phyloP scores from a whole-genome alignment of 2,888 invertebrate genomes.

The Dioctria rufipes region DNA sequence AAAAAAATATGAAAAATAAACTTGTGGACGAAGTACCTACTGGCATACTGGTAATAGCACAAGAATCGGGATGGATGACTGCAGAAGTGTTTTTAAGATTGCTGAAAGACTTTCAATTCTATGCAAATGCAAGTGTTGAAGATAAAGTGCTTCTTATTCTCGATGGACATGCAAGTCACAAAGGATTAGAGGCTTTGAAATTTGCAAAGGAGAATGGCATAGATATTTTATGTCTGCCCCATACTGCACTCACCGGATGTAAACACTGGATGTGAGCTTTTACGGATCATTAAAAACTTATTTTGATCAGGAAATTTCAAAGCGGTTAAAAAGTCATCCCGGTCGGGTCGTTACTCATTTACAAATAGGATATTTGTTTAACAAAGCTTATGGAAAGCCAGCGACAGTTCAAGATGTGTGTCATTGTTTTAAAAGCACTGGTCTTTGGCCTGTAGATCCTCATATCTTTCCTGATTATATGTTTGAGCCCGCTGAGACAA shows the following conservation, averaged over 20 bases:
- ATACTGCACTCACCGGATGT: slow-evolving; percentile 51
- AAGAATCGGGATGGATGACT: no score
- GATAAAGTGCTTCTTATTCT: slow-evolving; percentile 63
- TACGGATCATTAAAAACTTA: slow-evolving; percentile 12
- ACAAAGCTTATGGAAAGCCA: slow-evolving; percentile 48
- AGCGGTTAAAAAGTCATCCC: slow-evolving; percentile 50
- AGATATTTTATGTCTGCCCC: slow-evolving; percentile 56
- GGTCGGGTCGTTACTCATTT: slow-evolving; percentile 53
- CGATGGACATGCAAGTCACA: slow-evolving; percentile 64
- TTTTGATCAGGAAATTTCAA: slow-evolving; percentile 47
- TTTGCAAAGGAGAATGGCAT: slow-evolving; percentile 66
- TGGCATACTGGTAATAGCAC: slow-evolving; percentile 62
- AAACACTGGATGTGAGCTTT: slow-evolving; percentile 24
- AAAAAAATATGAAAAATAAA: no score
- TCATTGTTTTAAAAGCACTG: slow-evolving; percentile 44
- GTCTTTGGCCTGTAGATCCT: no score
- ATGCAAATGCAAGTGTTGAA: slow-evolving; percentile 61
- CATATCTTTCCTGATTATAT: no score
- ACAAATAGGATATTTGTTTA: slow-evolving; percentile 38
- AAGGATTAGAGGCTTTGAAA: slow-evolving; percentile 60
- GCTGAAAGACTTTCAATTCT: slow-evolving; percentile 1
- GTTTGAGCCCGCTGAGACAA: no score
- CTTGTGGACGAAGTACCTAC: slow-evolving; percentile 65
- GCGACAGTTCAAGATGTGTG: slow-evolving; percentile 48
- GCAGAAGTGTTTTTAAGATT: neutral